Conservation (phyloP, 2,797 vertebrate species). For the Corythornis leucogaster region DNA sequence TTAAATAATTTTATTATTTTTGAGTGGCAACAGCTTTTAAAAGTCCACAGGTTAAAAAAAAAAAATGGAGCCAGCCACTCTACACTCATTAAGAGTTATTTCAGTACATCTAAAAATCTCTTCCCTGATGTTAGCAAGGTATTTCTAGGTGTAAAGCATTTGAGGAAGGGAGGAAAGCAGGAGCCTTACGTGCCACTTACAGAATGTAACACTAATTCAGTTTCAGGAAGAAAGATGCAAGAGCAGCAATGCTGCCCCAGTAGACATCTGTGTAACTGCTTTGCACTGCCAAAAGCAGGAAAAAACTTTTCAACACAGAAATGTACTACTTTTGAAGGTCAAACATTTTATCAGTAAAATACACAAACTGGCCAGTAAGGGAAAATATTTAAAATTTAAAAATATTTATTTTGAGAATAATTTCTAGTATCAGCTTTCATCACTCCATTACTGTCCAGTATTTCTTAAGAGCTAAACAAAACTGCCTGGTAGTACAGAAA, state of each 20-base stretch:
- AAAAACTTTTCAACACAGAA: neutral
- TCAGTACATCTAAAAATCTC: neutral
- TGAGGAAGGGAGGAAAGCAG: neutral
- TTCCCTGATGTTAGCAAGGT: neutral
- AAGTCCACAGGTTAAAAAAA: neutral
- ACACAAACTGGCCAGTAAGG: neutral
- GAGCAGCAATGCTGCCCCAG: neutral
- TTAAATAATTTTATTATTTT: neutral
- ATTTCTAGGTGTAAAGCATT: neutral
- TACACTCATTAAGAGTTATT: neutral
- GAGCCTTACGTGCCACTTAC: neutral
- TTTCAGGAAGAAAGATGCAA: neutral
- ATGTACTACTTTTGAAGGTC: neutral
- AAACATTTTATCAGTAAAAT: neutral
- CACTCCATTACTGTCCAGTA: neutral
- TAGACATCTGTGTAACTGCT: neutral
- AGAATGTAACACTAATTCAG: neutral
- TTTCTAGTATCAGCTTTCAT: neutral
- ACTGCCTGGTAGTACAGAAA: neutral
- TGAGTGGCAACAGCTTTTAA: neutral
- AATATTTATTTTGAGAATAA: constrained; percentile 7
- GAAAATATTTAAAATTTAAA: constrained; percentile 8
- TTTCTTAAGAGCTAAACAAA: neutral
- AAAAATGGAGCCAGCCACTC: neutral
- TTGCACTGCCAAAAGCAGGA: neutral